Evolutionary conservation across 1,140 invertebrate species (phyloP).

Genomic region (Heliconius hermathena): DNA sequence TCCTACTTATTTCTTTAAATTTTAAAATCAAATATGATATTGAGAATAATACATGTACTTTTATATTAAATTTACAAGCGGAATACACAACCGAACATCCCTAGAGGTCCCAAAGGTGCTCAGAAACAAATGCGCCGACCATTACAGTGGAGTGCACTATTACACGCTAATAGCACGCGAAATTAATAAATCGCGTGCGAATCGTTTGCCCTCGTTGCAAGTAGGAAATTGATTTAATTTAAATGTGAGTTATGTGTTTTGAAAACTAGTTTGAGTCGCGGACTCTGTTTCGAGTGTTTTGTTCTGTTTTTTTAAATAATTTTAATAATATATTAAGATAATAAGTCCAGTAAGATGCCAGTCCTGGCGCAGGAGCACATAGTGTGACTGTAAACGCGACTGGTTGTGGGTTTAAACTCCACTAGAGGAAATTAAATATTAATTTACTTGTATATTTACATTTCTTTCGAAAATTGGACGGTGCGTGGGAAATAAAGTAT

Average conservation of each 20-base stretch:
- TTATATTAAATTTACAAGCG: not conserved
- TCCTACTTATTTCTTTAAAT: too few relatives aligned
- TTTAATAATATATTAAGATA: not conserved
- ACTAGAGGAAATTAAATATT: too few relatives aligned
- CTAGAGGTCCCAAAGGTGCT: constrained; percentile 39
- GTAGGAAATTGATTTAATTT: constrained; percentile 33
- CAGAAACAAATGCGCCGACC: constrained; percentile 45
- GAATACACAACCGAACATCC: constrained; percentile 15
- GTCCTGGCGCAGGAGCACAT: too few relatives aligned
- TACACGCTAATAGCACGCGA: constrained; percentile 51
- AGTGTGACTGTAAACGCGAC: too few relatives aligned
- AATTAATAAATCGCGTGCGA: constrained; percentile 53
- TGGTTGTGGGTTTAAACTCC: too few relatives aligned
- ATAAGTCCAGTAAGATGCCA: too few relatives aligned
- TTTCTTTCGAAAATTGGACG: too few relatives aligned
- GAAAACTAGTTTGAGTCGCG: not conserved
- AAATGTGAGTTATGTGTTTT: constrained; percentile 16
- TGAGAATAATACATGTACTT: too few relatives aligned
- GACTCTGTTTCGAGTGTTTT: not conserved
- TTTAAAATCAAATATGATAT: too few relatives aligned
- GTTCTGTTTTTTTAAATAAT: not conserved
- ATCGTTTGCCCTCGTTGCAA: constrained; percentile 25
- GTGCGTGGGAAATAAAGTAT: too few relatives aligned
- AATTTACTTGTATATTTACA: too few relatives aligned
- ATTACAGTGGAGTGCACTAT: constrained; percentile 32